Evolutionary conservation across 2,113 vertebrate species (phyloP).

Genomic region (Cryptotis parvus): DNA sequence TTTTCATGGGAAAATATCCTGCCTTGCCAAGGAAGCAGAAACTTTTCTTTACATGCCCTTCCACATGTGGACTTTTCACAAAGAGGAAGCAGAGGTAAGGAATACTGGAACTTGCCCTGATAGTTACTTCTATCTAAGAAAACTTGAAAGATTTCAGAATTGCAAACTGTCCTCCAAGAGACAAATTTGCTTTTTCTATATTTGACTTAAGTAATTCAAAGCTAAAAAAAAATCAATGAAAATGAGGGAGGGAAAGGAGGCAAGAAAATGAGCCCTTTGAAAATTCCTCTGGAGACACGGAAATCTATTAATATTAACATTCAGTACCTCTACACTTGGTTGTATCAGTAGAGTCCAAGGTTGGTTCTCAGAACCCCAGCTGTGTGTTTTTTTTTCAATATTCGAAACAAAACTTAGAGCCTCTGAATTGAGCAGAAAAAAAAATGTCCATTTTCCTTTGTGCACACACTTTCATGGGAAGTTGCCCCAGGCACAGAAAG

Average conservation of each 20-base stretch:
- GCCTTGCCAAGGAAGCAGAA: neutral
- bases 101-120: neutral
- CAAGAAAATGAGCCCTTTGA: conserved; percentile 68
- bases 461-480: neutral
- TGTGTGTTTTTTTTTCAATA: conserved; percentile 49
- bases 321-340: neutral
- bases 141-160: conserved; percentile 46
- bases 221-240: neutral
- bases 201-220: conserved; percentile 64
- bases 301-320: conserved; percentile 69
- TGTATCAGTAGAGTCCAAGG: conserved; percentile 54
- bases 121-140: neutral
- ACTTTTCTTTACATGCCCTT: neutral
- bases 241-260: neutral
- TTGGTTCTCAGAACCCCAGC: conserved; percentile 53
- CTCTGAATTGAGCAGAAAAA: conserved; percentile 55
- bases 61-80: neutral
- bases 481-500: conserved; percentile 53
- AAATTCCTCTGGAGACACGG: conserved; percentile 35
- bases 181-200: conserved; percentile 59
- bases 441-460: conserved; percentile 69
- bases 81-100: neutral
- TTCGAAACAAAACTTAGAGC: conserved; percentile 67
- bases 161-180: conserved; percentile 45
- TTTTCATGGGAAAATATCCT: neutral